phyloP scores from a whole-genome alignment of 2,113 vertebrate genomes.

The Eulemur macaco region DNA sequence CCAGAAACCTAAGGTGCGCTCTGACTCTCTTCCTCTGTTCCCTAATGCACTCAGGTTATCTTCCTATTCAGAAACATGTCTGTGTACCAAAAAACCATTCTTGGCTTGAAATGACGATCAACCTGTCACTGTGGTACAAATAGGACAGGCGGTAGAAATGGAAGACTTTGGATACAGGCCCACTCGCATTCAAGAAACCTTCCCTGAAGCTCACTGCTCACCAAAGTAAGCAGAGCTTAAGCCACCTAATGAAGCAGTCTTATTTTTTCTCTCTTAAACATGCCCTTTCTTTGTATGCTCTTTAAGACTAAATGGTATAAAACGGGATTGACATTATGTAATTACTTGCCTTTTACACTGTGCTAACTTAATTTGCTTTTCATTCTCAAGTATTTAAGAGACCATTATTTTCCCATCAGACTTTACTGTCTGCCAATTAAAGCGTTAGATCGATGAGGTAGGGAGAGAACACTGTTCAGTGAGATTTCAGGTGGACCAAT shows the following conservation, averaged over 20 bases:
- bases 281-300: slow-evolving; percentile 77
- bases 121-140: neutral
- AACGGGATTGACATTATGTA: slow-evolving; percentile 84
- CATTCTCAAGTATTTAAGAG: slow-evolving; percentile 87
- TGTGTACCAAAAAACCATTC: neutral
- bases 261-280: slow-evolving; percentile 72
- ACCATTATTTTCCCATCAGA: slow-evolving; percentile 86
- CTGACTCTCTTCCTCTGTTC: neutral
- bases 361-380: slow-evolving; percentile 88
- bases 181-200: neutral
- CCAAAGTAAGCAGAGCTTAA: slow-evolving; percentile 45
- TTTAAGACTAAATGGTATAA: slow-evolving; percentile 81
- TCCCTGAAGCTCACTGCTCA: slow-evolving; percentile 54
- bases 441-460: slow-evolving; percentile 82
- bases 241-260: slow-evolving; percentile 66
- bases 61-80: slow-evolving; percentile 6
- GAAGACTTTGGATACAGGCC: slow-evolving; percentile 37
- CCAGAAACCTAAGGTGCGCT: neutral
- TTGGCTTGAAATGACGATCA: neutral
- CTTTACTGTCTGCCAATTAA: slow-evolving; percentile 85
- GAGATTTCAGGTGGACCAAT: slow-evolving; percentile 74
- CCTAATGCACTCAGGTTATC: neutral
- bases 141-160: neutral
- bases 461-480: slow-evolving; percentile 71
- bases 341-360: slow-evolving; percentile 87